Base-by-base conservation (phyloP, 64 coral and sea anemone genomes). In the Montipora cactus region DNA sequence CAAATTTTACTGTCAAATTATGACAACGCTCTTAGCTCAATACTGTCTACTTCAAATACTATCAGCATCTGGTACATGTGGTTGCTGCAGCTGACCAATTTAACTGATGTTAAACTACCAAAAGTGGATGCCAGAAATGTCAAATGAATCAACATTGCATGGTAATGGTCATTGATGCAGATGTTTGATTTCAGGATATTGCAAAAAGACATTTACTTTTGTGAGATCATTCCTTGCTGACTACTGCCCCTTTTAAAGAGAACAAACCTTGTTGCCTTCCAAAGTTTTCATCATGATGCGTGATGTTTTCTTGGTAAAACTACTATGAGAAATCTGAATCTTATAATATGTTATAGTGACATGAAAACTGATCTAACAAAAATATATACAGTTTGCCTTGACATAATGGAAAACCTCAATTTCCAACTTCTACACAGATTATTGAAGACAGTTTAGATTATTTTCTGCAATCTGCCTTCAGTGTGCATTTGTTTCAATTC, bases 31-130 rank as follows among this genome's bases (percentile, higher is more conserved):
- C 62, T 49, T 7, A 87, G 49, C 83, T 87, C 61, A 87, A 87
- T 87, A 87, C 49, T 87, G 83, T 87, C n/a, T 87, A 87, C 44
- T 87, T 87, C 44, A 87, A 49, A 87, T 87, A 87, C 66, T 87
- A 87, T 87, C 83, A 87, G 62, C 83, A 87, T 87, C 83, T 87
- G 83, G 83, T 49, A 87, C 61, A 70, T 87, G 83, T 87, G 83
- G 20, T 87, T 87, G 70, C 83, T 53, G 51, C 51, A 53, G 51
- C 51, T 53, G 51, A 53, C 51, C 51, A 53, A 53, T 53, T 53
- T 53, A 53, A 53, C 51, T 53, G 51, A 53, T 53, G 51, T 53
- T 53, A 53, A 53, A 53, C 51, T 53, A 53, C 51, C 51, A 53
- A 53, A 53, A 53, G 51, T 53, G 51, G 51, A 53, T 53, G 51